These are phyloP conservation scores for Dendrocopos noguchii DNA, from an alignment of 2,113 vertebrate genomes.

Conservation along the genomic window DNA sequence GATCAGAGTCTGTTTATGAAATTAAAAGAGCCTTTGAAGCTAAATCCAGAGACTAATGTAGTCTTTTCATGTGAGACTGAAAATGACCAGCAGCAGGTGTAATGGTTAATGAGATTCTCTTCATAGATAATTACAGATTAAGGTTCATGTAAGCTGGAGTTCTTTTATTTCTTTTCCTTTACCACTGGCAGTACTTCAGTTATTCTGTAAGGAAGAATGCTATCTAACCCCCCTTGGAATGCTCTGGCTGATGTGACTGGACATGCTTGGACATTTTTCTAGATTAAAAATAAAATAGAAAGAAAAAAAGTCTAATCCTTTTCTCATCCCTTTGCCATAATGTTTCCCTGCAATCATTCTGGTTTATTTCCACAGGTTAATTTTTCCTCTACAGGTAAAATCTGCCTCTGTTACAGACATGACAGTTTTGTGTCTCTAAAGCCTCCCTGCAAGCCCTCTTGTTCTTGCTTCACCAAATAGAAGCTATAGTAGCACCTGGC, in stretches of 20 bases:
- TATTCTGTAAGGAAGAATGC: not conserved
- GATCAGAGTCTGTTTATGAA: not conserved
- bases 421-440: not conserved
- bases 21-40: not conserved
- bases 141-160: not conserved
- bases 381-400: not conserved
- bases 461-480: not conserved
- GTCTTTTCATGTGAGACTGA: not conserved
- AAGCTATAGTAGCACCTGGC: not conserved
- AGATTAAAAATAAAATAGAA: not conserved
- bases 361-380: not conserved
- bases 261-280: not conserved
- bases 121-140: not conserved
- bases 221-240: not conserved
- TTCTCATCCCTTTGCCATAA: not conserved
- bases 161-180: not conserved
- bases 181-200: not conserved
- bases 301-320: not conserved
- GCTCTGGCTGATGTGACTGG: not conserved
- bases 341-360: not conserved
- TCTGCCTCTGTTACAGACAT: not conserved
- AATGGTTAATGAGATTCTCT: not conserved
- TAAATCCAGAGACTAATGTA: not conserved
- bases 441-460: not conserved
- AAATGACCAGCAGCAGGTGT: not conserved